phyloP scores from a whole-genome alignment of 2,797 vertebrate species.

The Ctenopoma kingsleyae region DNA sequence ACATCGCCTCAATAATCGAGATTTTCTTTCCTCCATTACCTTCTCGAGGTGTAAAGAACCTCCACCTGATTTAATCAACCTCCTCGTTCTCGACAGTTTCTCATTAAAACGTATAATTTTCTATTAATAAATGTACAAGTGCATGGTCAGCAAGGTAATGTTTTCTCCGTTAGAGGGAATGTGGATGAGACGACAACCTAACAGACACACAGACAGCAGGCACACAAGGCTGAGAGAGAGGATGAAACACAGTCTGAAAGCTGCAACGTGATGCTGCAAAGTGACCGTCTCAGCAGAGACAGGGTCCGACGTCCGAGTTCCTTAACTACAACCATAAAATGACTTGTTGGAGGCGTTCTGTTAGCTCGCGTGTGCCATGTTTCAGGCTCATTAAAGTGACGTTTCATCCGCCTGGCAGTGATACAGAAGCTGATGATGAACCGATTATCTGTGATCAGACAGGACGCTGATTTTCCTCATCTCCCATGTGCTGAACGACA shows the following conservation, averaged over 20 bases:
- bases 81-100: not conserved
- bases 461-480: not conserved
- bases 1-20: no score
- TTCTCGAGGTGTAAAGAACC: not conserved
- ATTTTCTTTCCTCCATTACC: no score
- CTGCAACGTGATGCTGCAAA: not conserved
- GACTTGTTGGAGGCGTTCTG: not conserved
- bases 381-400: slow-evolving; percentile 2
- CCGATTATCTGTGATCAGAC: not conserved
- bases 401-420: not conserved
- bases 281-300: not conserved
- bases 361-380: not conserved
- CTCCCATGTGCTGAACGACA: not conserved
- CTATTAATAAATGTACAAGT: not conserved
- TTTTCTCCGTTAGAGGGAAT: not conserved
- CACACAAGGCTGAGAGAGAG: slow-evolving; percentile 19
- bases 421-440: not conserved
- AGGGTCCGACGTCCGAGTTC: not conserved
- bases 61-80: no score
- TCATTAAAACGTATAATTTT: slow-evolving; percentile 6
- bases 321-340: not conserved
- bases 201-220: slow-evolving; percentile 18
- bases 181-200: not conserved
- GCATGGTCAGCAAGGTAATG: not conserved
- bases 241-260: not conserved